These are phyloP conservation scores for Tangara arthus DNA, from an alignment of 2,797 vertebrate species.

Conservation along the genomic window DNA sequence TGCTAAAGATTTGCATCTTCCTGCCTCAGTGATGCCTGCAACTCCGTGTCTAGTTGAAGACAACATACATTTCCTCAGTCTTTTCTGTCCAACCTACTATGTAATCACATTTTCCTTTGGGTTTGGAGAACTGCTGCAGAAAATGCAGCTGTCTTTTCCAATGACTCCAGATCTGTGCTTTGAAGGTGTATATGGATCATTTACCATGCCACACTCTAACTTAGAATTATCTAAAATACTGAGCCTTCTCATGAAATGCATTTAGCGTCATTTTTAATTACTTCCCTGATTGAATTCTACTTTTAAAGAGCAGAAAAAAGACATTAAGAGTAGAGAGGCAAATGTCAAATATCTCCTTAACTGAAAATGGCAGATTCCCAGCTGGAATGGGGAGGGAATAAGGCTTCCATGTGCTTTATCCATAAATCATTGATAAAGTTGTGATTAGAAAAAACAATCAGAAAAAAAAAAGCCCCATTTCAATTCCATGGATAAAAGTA, in stretches of 20 bases:
- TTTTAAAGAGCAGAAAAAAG: neutral
- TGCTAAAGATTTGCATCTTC: conserved; percentile 85
- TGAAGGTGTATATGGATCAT: neutral
- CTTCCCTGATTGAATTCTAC: neutral
- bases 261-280: neutral
- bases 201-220: neutral
- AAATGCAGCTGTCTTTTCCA: neutral
- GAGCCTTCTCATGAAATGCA: neutral
- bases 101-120: conserved; percentile 42
- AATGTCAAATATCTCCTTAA: neutral
- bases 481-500: neutral
- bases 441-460: neutral
- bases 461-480: neutral
- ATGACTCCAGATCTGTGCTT: neutral
- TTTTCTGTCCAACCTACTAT: neutral
- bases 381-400: rapidly evolving
- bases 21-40: neutral
- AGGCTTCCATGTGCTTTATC: neutral
- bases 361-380: neutral
- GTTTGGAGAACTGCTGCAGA: conserved; percentile 1
- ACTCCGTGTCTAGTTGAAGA: neutral
- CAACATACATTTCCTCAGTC: neutral
- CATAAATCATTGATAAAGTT: neutral
- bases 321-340: neutral
- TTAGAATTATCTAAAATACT: neutral